Base-by-base conservation (phyloP, 2,113 vertebrate species). In the Colossoma macropomum region DNA sequence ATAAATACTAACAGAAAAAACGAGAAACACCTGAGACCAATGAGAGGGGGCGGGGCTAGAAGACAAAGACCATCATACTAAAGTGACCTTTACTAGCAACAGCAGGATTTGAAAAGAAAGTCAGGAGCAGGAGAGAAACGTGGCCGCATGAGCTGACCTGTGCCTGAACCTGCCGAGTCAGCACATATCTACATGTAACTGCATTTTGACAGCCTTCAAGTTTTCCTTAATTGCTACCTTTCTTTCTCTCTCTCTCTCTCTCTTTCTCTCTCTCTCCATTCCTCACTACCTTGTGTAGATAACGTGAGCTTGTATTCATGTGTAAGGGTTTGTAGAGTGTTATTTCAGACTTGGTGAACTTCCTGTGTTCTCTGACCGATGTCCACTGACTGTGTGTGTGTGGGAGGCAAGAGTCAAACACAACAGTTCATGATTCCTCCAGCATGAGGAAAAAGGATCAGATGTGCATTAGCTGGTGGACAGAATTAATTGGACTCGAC, bases 311-410 rank as follows among this genome's bases (percentile, higher is more conserved):
- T 82, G 82, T 81, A 81, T 86, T 32, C 59, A 23, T 45, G 78
- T 76, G 45, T 69, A 52, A 75, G 63, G 50, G 74, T 72, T 77
- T 84, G 80, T 71, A 34, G 65, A 12, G 56, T 83, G 82, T 86
- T 81, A 68, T 86, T 86, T 77, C 81, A 86, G 86, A 65, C 79
- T 80, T 23, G 65, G 10, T 84, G 83, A 89, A 85, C 87, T 87
- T 86, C 86, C 87, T 81, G 65, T 87, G 84, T 76, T 85, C 84
- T 27, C 59, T 77, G 76, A 77, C 81, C 69, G 28, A 74, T 60
- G 80, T 86, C 77, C 85, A 73, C 34, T 77, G 75, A 79, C 73
- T 77, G 69, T 59, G 74, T 63, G 78, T 74, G 71, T 83, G 76
- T 79, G 81, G 71, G 72, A 77, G 41, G 81, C 81, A 75, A 66